Conservation (phyloP, 2,797 vertebrate species). For the Pyrocephalus nanus region DNA sequence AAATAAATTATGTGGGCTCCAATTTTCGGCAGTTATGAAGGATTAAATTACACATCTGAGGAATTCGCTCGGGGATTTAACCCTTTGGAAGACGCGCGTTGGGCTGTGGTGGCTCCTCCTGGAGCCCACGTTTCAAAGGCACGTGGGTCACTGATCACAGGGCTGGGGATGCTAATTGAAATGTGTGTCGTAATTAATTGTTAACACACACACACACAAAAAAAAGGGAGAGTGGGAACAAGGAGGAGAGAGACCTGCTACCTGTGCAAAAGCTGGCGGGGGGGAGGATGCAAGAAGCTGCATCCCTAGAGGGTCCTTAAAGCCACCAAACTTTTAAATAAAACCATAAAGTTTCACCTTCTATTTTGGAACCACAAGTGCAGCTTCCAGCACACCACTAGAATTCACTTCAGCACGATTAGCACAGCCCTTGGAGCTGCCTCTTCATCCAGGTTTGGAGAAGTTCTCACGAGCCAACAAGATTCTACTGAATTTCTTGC, state of each 20-base stretch:
- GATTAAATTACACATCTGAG: slow-evolving; percentile 80
- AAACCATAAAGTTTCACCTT: not conserved
- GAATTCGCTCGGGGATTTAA: slow-evolving; percentile 77
- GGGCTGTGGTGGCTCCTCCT: not conserved
- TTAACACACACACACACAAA: not conserved
- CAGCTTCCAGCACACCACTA: not conserved
- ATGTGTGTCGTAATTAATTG: not conserved
- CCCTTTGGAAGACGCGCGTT: slow-evolving; percentile 62
- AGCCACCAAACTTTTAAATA: not conserved
- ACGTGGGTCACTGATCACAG: not conserved
- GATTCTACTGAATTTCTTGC: slow-evolving; percentile 66
- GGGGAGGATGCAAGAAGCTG: not conserved
- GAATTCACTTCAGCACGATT: slow-evolving; percentile 21
- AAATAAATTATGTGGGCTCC: slow-evolving; percentile 86
- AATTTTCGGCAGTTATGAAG: slow-evolving; percentile 85
- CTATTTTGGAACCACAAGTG: not conserved
- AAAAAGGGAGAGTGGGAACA: not conserved
- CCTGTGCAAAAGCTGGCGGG: not conserved
- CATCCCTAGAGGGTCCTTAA: not conserved
- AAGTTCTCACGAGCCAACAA: slow-evolving; percentile 48
- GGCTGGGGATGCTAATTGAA: not conserved
- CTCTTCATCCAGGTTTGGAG: slow-evolving; percentile 61
- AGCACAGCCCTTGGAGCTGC: slow-evolving; percentile 22
- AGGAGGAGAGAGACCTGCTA: not conserved
- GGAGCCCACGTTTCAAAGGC: not conserved